These are phyloP conservation scores for Lepus americanus DNA, from an alignment of 2,113 vertebrate species.

Conservation along the genomic window DNA sequence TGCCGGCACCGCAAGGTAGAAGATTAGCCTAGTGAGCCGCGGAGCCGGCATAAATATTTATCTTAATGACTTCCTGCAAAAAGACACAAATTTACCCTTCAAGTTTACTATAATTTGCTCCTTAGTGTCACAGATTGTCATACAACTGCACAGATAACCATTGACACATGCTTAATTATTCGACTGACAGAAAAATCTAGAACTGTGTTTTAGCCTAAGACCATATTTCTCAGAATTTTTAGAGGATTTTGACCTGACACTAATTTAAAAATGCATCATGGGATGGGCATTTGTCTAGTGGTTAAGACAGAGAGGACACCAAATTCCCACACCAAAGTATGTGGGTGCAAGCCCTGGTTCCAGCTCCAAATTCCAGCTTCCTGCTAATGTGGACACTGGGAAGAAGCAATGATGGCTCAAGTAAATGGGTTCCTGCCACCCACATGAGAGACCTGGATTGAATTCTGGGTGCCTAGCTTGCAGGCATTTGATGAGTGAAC, in stretches of 20 bases:
- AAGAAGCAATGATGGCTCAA: too few relatives aligned
- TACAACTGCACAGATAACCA: neutral
- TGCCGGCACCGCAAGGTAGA: too few relatives aligned
- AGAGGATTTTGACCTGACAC: slow-evolving; percentile 5
- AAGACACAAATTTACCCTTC: neutral
- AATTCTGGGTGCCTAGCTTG: too few relatives aligned
- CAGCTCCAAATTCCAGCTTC: too few relatives aligned
- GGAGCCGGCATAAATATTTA: neutral
- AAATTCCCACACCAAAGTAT: too few relatives aligned
- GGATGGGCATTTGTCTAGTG: neutral
- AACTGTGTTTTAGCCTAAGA: slow-evolving; percentile 13
- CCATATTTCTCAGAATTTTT: neutral
- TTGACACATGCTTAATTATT: neutral
- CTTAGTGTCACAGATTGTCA: neutral
- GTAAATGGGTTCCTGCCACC: too few relatives aligned
- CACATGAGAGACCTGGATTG: too few relatives aligned
- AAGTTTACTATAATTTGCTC: neutral
- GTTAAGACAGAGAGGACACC: too few relatives aligned
- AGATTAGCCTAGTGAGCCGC: too few relatives aligned
- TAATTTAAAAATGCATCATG: slow-evolving; percentile 20
- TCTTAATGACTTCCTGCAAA: neutral
- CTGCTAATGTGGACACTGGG: too few relatives aligned
- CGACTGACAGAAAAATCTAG: neutral
- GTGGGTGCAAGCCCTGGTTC: too few relatives aligned
- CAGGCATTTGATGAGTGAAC: too few relatives aligned